Base-by-base conservation (phyloP, 1,140 invertebrate species). In the Dysdera silvatica region DNA sequence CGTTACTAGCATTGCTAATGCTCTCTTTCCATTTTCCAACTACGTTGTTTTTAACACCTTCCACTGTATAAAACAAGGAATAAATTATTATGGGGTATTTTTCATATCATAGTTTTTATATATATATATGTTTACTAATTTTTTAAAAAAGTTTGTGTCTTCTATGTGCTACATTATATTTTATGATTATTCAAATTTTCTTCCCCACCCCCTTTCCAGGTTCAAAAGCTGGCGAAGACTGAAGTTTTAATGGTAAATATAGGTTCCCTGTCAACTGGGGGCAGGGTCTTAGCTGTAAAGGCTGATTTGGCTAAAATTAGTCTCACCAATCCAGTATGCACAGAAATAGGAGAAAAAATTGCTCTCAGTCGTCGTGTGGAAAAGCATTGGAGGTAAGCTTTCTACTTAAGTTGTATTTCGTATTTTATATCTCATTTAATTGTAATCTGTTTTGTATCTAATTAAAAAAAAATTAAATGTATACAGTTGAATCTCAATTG, bases 211-310 rank as follows among this genome's bases (percentile, higher is more conserved):
- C 67, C 66, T 58, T 56, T 67, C 20, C 72, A 88, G 85, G 87
- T 90, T 43, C 84, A 93, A 75, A 95, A 95, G 74, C 75, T 97
- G 60, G 81, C 87, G 4, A 93, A 87, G 74, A 86, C 84, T 70
- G 94, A 97, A 80, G 85, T 97, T 32, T 78, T 99, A 29, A 84
- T 99, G 77, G 93, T 99, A 1, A 99, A 99, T 78, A 99, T 99
- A 76, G 97, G 97, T 8, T 99, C 96, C 0, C 77, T 99, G 47
- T 98, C 95, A 65, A 99, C 96, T 24, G 97, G 97, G 47, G 95
- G 96, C 4, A 81, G 93, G 70, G 96, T 99, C 2, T 80, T 94
- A 28, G 95, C 95, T 26, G 95, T 97, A 0, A 97, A 89, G 74
- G 91, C 87, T 70, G 96, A 99, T 85, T 87, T 98, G 75, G 95